A percentile compares a stretch with the other conserved stretches of the same genome.
phyloP scores from a whole-genome alignment of 2,888 invertebrate species.

The Ochropacha duplaris region DNA sequence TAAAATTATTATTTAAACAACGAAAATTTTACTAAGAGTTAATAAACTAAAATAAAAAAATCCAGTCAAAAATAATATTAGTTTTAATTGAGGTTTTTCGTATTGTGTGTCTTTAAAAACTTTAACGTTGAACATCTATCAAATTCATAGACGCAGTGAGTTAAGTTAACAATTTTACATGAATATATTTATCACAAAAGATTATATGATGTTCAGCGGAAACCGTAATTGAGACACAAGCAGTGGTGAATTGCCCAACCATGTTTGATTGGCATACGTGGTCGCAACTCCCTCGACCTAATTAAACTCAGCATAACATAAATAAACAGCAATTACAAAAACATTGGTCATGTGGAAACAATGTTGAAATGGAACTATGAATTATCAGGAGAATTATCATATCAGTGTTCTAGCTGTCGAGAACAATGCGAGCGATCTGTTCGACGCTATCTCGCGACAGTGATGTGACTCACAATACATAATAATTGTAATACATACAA shows the following conservation, averaged over 20 bases:
- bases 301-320: neutral
- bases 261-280: neutral
- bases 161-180: no score
- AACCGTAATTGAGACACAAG: neutral
- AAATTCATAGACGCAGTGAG: no score
- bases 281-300: neutral
- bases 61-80: no score
- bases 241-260: neutral
- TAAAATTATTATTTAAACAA: no score
- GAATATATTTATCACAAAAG: no score
- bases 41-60: no score
- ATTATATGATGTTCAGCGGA: neutral
- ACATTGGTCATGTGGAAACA: constrained; percentile 7
- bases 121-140: no score
- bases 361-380: constrained; percentile 27
- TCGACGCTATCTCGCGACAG: constrained; percentile 35
- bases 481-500: neutral
- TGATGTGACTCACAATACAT: neutral
- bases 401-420: constrained; percentile 46
- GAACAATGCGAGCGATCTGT: constrained; percentile 54
- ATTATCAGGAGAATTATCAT: constrained; percentile 48
- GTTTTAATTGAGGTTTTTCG: no score
- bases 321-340: constrained; percentile 1
- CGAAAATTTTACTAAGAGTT: no score
- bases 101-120: no score